These are phyloP conservation scores for Cylloceria caligata DNA, from an alignment of 2,888 invertebrate species.

Conservation along the genomic window DNA sequence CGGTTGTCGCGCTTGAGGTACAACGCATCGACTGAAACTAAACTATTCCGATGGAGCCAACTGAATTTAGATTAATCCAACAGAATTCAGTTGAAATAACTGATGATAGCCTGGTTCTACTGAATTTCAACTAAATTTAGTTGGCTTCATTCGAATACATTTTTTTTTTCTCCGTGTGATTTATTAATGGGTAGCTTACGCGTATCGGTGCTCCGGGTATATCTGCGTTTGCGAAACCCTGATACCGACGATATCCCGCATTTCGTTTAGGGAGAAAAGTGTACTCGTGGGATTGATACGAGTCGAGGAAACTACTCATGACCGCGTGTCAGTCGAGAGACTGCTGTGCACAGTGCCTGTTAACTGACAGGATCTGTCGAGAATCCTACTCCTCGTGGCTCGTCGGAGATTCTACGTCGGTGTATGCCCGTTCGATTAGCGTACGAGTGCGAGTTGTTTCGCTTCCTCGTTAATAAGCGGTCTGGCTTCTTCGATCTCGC, in stretches of 20 bases:
- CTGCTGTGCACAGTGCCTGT: too few relatives aligned
- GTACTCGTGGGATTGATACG: background rate
- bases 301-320: background rate
- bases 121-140: too few relatives aligned
- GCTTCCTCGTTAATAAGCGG: conserved; percentile 84
- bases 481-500: conserved; percentile 62
- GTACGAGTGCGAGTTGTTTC: conserved; percentile 83
- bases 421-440: conserved; percentile 83
- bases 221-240: background rate
- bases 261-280: background rate
- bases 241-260: background rate
- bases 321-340: background rate
- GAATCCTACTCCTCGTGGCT: background rate
- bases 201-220: background rate
- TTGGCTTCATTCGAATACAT: too few relatives aligned
- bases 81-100: too few relatives aligned
- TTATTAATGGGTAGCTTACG: too few relatives aligned
- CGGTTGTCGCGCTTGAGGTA: too few relatives aligned
- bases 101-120: too few relatives aligned
- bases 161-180: too few relatives aligned
- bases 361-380: too few relatives aligned
- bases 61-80: too few relatives aligned
- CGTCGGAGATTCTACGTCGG: background rate
- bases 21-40: too few relatives aligned
- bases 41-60: too few relatives aligned